A percentile compares a stretch with the other conserved stretches of the same genome.
Conservation (phyloP, 1,140 invertebrate species). For the Bathynomus jamesi region DNA sequence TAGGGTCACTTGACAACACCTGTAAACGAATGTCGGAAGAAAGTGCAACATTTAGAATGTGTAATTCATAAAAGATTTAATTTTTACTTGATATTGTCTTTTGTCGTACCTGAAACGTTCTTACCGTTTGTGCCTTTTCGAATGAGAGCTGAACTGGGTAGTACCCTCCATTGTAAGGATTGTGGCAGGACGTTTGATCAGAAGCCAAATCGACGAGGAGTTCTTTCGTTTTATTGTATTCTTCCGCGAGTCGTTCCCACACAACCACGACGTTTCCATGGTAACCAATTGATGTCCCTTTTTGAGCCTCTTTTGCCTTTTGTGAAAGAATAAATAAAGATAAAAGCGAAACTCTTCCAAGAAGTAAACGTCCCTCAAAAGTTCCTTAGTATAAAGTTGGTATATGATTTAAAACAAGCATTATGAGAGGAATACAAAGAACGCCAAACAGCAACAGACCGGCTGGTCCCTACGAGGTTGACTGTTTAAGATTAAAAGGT, state of each 20-base stretch:
- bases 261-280: constrained; percentile 56
- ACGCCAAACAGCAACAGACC: no score
- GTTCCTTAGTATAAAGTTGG: no score
- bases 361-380: no score
- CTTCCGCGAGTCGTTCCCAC: constrained; percentile 54
- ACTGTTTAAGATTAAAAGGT: no score
- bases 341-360: no score
- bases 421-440: no score
- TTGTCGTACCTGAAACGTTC: no score
- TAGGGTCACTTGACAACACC: constrained; percentile 51
- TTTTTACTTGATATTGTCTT: constrained; percentile 4
- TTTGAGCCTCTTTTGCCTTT: constrained; percentile 12
- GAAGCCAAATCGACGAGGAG: constrained; percentile 56
- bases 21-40: constrained; percentile 19
- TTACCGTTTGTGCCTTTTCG: constrained; percentile 42
- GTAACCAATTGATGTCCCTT: constrained; percentile 55
- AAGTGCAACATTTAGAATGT: background rate
- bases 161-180: constrained; percentile 59
- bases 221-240: constrained; percentile 52
- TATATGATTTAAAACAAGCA: no score
- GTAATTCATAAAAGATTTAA: background rate
- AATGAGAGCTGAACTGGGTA: constrained; percentile 52
- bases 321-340: no score
- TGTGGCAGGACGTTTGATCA: constrained; percentile 63
- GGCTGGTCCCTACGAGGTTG: no score